A percentile compares a stretch with the other conserved stretches of the same genome.
Evolutionary conservation across 1,140 invertebrate species (phyloP).

Genomic region (Nephotettix cincticeps): DNA sequence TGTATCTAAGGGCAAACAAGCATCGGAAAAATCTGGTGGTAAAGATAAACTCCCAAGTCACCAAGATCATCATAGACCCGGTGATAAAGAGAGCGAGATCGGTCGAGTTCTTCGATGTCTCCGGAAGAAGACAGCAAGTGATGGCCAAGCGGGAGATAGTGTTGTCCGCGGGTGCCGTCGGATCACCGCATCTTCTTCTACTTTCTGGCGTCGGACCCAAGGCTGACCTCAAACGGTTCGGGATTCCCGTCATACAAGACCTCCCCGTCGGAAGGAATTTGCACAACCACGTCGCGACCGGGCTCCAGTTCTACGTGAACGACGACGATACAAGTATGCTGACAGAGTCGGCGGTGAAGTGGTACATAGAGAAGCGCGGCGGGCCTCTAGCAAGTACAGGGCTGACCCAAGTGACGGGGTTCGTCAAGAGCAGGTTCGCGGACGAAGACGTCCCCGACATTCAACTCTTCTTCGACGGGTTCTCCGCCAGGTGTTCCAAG

Average conservation of each 20-base stretch:
- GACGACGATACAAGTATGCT: slow-evolving; percentile 44
- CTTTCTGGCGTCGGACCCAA: slow-evolving; percentile 30
- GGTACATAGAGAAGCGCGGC: slow-evolving; percentile 46
- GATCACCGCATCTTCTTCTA: slow-evolving; percentile 30
- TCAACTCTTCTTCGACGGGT: slow-evolving; percentile 68
- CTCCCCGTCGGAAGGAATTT: slow-evolving; percentile 62
- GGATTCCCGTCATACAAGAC: slow-evolving; percentile 52
- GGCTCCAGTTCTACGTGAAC: slow-evolving; percentile 47
- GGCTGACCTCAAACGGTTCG: slow-evolving; percentile 18
- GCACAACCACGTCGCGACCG: slow-evolving; percentile 61
- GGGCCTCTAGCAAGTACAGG: slow-evolving; percentile 52
- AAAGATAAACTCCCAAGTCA: slow-evolving; percentile 66
- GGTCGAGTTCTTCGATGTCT: slow-evolving; percentile 57
- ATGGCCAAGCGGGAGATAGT: slow-evolving; percentile 61
- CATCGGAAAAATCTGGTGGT: slow-evolving; percentile 64
- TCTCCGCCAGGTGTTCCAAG: slow-evolving; percentile 59
- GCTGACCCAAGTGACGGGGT: slow-evolving; percentile 48
- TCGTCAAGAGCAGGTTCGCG: slow-evolving; percentile 39
- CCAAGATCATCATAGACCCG: slow-evolving; percentile 68
- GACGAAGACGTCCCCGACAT: slow-evolving; percentile 45
- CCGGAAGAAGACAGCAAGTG: slow-evolving; percentile 27
- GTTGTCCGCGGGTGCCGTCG: slow-evolving; percentile 50
- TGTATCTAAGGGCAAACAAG: slow-evolving; percentile 55
- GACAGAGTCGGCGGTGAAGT: slow-evolving; percentile 45
- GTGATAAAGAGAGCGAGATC: slow-evolving; percentile 54